Conservation (phyloP, 2,888 invertebrate genomes). For the Polyploca ridens region DNA sequence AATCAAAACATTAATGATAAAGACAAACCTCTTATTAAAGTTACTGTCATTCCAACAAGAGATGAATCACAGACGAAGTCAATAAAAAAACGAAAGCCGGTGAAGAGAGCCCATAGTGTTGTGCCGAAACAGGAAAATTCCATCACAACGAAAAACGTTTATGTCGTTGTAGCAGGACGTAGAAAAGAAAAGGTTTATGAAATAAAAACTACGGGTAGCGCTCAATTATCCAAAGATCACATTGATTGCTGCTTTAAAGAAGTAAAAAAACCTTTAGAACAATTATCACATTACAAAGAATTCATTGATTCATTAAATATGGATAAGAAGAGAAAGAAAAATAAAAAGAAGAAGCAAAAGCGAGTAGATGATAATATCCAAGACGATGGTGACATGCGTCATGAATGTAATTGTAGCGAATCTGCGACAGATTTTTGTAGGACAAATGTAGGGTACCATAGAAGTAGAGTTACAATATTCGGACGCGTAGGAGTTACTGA, state of each 20-base stretch:
- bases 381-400: slow-evolving; percentile 16
- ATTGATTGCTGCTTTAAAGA: slow-evolving; percentile 34
- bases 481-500: slow-evolving; percentile 64
- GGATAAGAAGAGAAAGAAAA: slow-evolving; percentile 56
- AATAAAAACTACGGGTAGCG: slow-evolving; percentile 62
- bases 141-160: slow-evolving; percentile 52
- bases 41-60: slow-evolving; percentile 60
- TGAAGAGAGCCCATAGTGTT: slow-evolving; percentile 46
- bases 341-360: slow-evolving; percentile 30
- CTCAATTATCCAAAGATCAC: slow-evolving; percentile 41
- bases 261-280: slow-evolving; percentile 44
- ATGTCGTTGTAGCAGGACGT: slow-evolving; percentile 49
- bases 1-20: slow-evolving; percentile 16
- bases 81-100: slow-evolving; percentile 39
- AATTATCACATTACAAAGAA: slow-evolving; percentile 43
- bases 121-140: slow-evolving; percentile 58
- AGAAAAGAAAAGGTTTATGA: slow-evolving; percentile 57
- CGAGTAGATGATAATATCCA: slow-evolving; percentile 21
- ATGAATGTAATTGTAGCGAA: slow-evolving; percentile 29
- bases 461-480: slow-evolving; percentile 58
- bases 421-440: slow-evolving; percentile 16
- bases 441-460: slow-evolving; percentile 24
- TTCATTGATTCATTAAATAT: slow-evolving; percentile 57
- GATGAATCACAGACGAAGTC: slow-evolving; percentile 41
- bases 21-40: slow-evolving; percentile 57